A percentile compares a stretch with the other conserved stretches of the same genome.
phyloP scores from a whole-genome alignment of 2,888 invertebrate species.

The Catocala fraxini region DNA sequence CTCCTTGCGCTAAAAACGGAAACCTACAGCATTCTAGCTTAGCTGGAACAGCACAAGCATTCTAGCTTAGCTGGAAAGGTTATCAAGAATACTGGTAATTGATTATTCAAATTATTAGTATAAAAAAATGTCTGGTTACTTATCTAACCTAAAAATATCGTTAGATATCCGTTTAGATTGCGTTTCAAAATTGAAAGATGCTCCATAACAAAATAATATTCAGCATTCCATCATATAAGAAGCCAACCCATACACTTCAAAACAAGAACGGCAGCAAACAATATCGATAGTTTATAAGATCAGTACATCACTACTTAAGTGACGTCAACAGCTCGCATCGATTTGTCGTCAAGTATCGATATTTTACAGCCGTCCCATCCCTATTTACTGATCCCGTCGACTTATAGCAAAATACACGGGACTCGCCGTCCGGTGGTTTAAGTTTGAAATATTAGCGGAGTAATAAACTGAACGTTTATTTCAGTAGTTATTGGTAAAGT shows the following conservation, averaged over 20 bases:
- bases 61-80: too few relatives aligned
- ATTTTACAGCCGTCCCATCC: conserved; percentile 42
- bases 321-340: conserved; percentile 39
- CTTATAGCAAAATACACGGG: conserved; percentile 36
- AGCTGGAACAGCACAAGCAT: too few relatives aligned
- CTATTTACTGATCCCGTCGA: conserved; percentile 39
- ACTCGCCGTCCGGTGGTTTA: conserved; percentile 36
- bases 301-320: conserved; percentile 24
- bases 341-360: conserved; percentile 45
- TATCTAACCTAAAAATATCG: too few relatives aligned
- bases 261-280: background rate
- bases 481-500: background rate
- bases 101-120: too few relatives aligned
- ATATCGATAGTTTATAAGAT: background rate
- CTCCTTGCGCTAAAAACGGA: too few relatives aligned
- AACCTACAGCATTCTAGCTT: too few relatives aligned
- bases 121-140: too few relatives aligned
- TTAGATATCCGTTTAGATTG: too few relatives aligned
- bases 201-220: too few relatives aligned
- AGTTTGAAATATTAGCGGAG: conserved; percentile 34
- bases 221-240: too few relatives aligned
- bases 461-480: conserved; percentile 23
- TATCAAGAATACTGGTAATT: too few relatives aligned
- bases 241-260: background rate
- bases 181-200: too few relatives aligned